phyloP scores from a whole-genome alignment of 2,888 invertebrate species.

The Andrena trimmerana region DNA sequence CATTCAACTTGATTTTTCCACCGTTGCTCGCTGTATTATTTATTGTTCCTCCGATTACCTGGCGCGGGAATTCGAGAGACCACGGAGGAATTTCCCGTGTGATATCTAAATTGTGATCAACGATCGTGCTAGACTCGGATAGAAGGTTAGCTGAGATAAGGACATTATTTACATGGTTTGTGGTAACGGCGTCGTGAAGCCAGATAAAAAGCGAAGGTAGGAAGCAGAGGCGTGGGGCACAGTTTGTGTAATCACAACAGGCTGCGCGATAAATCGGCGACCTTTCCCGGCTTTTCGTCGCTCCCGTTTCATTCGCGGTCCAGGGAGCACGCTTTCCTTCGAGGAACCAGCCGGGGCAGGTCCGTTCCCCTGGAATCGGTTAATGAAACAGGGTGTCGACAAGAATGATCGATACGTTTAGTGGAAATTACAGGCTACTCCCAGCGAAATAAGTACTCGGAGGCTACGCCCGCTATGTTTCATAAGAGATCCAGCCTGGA shows the following conservation, averaged over 20 bases:
- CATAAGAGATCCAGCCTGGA: slow-evolving; percentile 10
- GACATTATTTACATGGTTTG: slow-evolving; percentile 50
- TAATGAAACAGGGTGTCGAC: slow-evolving; percentile 49
- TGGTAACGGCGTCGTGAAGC: slow-evolving; percentile 3
- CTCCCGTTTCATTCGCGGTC: slow-evolving; percentile 36
- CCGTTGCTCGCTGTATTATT: slow-evolving; percentile 34
- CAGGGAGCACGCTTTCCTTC: slow-evolving; percentile 25
- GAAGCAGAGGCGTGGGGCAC: not conserved
- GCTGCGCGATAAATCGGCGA: slow-evolving; percentile 31
- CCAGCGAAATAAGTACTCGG: not conserved
- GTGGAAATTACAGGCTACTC: slow-evolving; percentile 45
- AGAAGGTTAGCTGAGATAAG: slow-evolving; percentile 50
- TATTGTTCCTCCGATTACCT: slow-evolving; percentile 34
- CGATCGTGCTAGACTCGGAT: slow-evolving; percentile 32
- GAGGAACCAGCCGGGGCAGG: slow-evolving; percentile 14
- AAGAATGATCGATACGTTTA: slow-evolving; percentile 55
- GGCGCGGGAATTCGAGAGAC: slow-evolving; percentile 24
- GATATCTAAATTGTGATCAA: slow-evolving; percentile 62
- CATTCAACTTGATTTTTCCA: slow-evolving; percentile 12
- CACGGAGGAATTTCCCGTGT: slow-evolving; percentile 41
- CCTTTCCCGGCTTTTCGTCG: slow-evolving; percentile 39
- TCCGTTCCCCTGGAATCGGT: slow-evolving; percentile 42
- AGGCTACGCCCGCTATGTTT: not conserved
- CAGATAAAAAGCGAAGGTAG: slow-evolving; percentile 15
- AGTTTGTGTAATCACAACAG: slow-evolving; percentile 35